Conservation (phyloP, 2,113 vertebrate genomes). For the Scolopax mira region DNA sequence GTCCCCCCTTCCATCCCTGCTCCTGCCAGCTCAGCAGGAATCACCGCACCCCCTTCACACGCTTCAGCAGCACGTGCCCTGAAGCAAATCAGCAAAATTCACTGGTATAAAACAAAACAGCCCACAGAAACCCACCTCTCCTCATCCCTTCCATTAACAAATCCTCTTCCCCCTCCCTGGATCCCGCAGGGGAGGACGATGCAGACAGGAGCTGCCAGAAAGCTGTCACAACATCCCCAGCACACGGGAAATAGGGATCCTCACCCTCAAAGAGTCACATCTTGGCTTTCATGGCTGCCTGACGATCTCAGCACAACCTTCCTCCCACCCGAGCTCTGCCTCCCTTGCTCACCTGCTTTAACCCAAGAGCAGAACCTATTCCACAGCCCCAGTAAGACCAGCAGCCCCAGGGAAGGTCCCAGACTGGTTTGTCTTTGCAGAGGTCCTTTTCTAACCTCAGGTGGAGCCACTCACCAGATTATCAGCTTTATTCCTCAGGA, state of each 20-base stretch:
- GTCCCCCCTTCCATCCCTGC: not conserved
- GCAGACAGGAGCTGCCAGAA: conserved; percentile 30
- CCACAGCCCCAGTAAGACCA: not conserved
- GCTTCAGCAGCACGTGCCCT: accelerated
- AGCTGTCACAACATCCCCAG: conserved; percentile 36
- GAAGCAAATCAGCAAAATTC: not conserved
- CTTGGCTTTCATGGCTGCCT: accelerated
- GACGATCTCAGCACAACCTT: accelerated
- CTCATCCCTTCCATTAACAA: not conserved
- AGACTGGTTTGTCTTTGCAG: not conserved
- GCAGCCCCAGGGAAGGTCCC: not conserved
- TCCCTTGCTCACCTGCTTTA: not conserved
- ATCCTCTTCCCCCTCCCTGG: not conserved
- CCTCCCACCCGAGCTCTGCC: accelerated
- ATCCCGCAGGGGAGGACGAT: not conserved
- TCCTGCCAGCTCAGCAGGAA: not conserved
- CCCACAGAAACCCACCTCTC: not conserved
- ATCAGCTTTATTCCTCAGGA: not conserved
- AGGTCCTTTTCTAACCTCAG: not conserved
- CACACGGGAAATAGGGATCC: accelerated
- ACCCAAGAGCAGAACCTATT: accelerated
- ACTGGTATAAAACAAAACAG: not conserved
- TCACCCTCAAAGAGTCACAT: accelerated
- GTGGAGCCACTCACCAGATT: conserved; percentile 2
- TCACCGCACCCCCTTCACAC: not conserved